Percentiles rank a stretch among this genome's conserved stretches.
Conservation (phyloP, 37 sponge, comb jelly and placozoan species). For the Geodia barretti region DNA sequence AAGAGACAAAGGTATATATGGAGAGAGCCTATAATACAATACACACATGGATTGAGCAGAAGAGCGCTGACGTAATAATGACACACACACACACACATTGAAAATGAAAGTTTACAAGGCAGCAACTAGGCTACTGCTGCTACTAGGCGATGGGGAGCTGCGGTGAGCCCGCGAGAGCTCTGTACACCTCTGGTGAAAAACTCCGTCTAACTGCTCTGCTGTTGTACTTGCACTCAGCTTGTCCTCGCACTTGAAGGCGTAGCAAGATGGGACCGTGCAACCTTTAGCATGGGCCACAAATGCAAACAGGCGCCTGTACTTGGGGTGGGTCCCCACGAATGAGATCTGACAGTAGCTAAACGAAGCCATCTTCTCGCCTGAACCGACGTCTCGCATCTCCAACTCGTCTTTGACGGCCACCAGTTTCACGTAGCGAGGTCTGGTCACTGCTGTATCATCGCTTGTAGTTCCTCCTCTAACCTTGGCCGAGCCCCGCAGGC, state of each 20-base stretch:
- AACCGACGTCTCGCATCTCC: conserved; percentile 36
- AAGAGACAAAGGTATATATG: no score
- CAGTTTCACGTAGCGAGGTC: conserved; percentile 52
- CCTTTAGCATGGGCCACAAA: conserved; percentile 48
- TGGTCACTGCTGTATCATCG: background rate
- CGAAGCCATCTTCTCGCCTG: conserved; percentile 11
- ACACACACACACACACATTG: no score
- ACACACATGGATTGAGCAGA: no score
- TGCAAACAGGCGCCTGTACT: conserved; percentile 51
- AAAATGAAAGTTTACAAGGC: no score
- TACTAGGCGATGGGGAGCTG: background rate
- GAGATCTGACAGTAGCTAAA: conserved; percentile 54
- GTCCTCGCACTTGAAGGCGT: conserved; percentile 77
- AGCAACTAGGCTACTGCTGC: background rate
- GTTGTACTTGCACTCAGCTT: conserved; percentile 13
- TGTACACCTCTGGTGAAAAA: conserved; percentile 44
- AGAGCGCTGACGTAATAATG: no score
- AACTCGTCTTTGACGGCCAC: conserved; percentile 29
- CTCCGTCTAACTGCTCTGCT: conserved; percentile 27
- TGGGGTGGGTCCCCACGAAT: conserved; percentile 64
- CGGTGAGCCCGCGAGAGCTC: conserved; percentile 2
- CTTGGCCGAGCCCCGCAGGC: conserved; percentile 1
- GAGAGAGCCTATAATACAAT: no score
- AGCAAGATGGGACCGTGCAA: conserved; percentile 39
- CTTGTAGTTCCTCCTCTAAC: background rate